A percentile compares a stretch with the other conserved stretches of the same genome.
Conservation (phyloP, 2,888 invertebrate genomes). For the Tinea semifulvella region DNA sequence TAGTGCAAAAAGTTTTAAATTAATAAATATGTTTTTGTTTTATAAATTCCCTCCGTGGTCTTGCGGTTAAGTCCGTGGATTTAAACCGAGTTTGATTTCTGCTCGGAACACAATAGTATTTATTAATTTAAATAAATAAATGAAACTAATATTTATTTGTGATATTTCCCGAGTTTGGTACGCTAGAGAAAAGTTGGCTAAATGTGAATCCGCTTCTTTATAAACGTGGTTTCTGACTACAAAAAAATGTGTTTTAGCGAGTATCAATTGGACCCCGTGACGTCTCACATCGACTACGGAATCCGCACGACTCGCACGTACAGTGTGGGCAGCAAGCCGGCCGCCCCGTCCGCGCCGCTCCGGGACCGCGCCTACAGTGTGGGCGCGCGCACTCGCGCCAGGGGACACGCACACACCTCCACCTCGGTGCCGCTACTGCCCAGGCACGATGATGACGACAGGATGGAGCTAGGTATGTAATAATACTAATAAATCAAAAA, state of each 20-base stretch:
- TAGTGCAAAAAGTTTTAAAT: too few species aligned
- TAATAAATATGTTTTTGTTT: neutral
- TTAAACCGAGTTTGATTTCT: too few species aligned
- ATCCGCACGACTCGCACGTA: constrained; percentile 78
- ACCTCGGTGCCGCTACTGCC: constrained; percentile 65
- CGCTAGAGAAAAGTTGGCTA: too few species aligned
- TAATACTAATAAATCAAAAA: too few species aligned
- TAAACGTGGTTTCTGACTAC: too few species aligned
- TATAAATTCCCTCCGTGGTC: neutral
- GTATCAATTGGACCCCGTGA: constrained; percentile 83
- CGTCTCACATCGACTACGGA: constrained; percentile 76
- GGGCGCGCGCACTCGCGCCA: constrained; percentile 38
- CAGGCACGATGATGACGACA: constrained; percentile 72
- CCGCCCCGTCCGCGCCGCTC: constrained; percentile 49
- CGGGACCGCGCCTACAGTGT: constrained; percentile 67
- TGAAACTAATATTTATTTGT: too few species aligned
- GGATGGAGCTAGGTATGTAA: constrained; percentile 73
- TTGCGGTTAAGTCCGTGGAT: too few species aligned
- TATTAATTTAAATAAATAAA: too few species aligned
- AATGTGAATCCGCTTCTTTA: too few species aligned
- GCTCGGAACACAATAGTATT: too few species aligned
- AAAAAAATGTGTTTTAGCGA: constrained; percentile 67
- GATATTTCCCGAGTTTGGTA: too few species aligned
- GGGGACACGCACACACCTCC: constrained; percentile 25
- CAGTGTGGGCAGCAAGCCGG: constrained; percentile 85